Conservation (phyloP, 2,888 invertebrate species). For the Myopa testacea region DNA sequence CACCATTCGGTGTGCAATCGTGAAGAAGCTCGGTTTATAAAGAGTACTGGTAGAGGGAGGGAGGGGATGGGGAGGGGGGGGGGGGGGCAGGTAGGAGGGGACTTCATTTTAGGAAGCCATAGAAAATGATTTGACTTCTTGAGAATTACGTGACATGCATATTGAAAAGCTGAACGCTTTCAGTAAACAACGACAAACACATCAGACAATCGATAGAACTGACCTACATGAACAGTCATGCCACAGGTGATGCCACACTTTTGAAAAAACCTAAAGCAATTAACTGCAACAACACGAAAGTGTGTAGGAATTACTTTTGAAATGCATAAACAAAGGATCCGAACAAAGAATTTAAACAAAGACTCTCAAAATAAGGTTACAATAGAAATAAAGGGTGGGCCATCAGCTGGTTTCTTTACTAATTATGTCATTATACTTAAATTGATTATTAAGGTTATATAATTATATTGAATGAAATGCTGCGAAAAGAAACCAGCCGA, state of each 20-base stretch:
- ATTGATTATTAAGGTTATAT: no score
- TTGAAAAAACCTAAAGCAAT: not conserved
- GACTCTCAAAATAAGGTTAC: no score
- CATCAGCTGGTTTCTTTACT: no score
- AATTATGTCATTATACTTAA: no score
- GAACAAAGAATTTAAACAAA: no score
- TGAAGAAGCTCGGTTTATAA: no score
- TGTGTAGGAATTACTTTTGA: no score
- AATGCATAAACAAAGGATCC: no score
- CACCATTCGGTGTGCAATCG: not conserved
- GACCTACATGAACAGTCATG: conserved; percentile 3
- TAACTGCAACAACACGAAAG: no score
- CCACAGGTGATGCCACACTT: not conserved
- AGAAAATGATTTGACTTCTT: conserved; percentile 4
- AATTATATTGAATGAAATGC: no score
- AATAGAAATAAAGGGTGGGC: no score
- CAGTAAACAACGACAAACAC: not conserved
- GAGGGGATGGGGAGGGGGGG: not conserved
- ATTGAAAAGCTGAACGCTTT: not conserved
- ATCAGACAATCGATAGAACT: conserved; percentile 20
- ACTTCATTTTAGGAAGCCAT: conserved; percentile 5
- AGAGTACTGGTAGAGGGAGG: not conserved
- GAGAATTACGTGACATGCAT: conserved; percentile 13
- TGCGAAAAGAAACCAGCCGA: no score
- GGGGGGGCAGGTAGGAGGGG: not conserved